Percentiles rank a stretch among this genome's conserved stretches.
Evolutionary conservation across 1,140 invertebrate species (phyloP).

Genomic region (Penaeus indicus): DNA sequence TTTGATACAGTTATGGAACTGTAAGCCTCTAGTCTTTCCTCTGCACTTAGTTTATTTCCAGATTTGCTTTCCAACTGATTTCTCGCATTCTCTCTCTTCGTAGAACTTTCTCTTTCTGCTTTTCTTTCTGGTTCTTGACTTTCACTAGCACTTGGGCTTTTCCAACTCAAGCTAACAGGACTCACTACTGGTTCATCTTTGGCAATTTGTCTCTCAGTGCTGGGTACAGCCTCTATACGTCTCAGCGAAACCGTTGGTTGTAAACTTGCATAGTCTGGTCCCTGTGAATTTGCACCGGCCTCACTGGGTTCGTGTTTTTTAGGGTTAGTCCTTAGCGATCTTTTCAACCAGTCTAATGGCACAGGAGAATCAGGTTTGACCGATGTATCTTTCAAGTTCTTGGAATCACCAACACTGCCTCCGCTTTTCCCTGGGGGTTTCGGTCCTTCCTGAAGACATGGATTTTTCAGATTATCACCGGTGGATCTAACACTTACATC

Average conservation of each 20-base stretch:
- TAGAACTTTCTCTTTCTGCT: too few relatives aligned
- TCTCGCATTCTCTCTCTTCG: too few relatives aligned
- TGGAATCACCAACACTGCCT: too few relatives aligned
- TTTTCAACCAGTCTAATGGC: not conserved
- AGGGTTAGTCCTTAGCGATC: too few relatives aligned
- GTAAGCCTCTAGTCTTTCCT: too few relatives aligned
- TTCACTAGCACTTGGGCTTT: not conserved
- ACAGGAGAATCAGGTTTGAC: not conserved
- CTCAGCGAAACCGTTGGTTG: conserved; percentile 37
- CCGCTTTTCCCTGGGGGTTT: too few relatives aligned
- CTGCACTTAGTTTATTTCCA: too few relatives aligned
- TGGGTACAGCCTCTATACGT: not conserved
- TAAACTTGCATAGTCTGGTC: conserved; percentile 27
- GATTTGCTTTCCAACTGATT: too few relatives aligned
- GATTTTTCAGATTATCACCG: too few relatives aligned
- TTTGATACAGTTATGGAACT: too few relatives aligned
- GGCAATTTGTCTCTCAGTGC: conserved; percentile 9
- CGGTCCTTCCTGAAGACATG: too few relatives aligned
- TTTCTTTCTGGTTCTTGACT: not conserved
- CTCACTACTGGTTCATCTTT: conserved; percentile 32
- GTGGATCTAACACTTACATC: not conserved
- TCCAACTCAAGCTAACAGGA: not conserved
- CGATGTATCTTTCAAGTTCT: too few relatives aligned
- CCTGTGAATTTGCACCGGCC: not conserved
- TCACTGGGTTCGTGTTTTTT: not conserved